A percentile compares a stretch with the other conserved stretches of the same genome.
Evolutionary conservation across 1,140 invertebrate species (phyloP).

Genomic region (Drosophila albomicans): DNA sequence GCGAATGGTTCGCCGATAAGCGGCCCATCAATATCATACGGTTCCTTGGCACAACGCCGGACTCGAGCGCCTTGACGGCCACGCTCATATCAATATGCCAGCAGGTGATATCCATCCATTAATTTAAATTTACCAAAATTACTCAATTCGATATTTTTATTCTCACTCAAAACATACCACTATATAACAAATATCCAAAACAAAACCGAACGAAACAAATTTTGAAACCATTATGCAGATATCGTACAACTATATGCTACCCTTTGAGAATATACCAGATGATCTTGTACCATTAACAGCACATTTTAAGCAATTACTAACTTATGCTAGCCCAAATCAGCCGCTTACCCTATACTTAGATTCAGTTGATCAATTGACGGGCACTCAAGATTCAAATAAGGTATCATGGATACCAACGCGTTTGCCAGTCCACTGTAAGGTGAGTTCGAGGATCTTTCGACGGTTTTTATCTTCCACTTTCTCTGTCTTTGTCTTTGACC

Average conservation of each 20-base stretch:
- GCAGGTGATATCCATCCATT: slow-evolving; percentile 87
- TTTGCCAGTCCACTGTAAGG: slow-evolving; percentile 95
- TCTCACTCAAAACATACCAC: neutral
- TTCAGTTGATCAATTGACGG: slow-evolving; percentile 98
- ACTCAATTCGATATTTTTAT: slow-evolving; percentile 32
- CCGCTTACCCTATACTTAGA: slow-evolving; percentile 95
- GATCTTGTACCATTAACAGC: slow-evolving; percentile 97
- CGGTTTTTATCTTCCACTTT: neutral
- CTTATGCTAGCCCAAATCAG: slow-evolving; percentile 91
- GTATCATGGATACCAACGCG: slow-evolving; percentile 98
- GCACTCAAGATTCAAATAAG: slow-evolving; percentile 96
- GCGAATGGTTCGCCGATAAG: slow-evolving; percentile 90
- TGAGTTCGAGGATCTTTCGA: slow-evolving; percentile 83
- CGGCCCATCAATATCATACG: slow-evolving; percentile 95
- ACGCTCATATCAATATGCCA: slow-evolving; percentile 98
- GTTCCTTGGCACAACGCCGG: slow-evolving; percentile 98
- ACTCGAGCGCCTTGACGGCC: slow-evolving; percentile 97
- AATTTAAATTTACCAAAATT: slow-evolving; percentile 10
- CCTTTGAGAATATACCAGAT: slow-evolving; percentile 97
- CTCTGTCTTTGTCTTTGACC: slow-evolving; percentile 2
- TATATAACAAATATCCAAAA: slow-evolving; percentile 3
- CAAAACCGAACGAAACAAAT: slow-evolving; percentile 4
- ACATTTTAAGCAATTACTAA: slow-evolving; percentile 97
- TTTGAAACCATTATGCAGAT: slow-evolving; percentile 87
- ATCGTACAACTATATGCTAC: slow-evolving; percentile 96